Evolutionary conservation across 2,888 invertebrate genomes (phyloP).

Genomic region (Crossocerus cetratus): DNA sequence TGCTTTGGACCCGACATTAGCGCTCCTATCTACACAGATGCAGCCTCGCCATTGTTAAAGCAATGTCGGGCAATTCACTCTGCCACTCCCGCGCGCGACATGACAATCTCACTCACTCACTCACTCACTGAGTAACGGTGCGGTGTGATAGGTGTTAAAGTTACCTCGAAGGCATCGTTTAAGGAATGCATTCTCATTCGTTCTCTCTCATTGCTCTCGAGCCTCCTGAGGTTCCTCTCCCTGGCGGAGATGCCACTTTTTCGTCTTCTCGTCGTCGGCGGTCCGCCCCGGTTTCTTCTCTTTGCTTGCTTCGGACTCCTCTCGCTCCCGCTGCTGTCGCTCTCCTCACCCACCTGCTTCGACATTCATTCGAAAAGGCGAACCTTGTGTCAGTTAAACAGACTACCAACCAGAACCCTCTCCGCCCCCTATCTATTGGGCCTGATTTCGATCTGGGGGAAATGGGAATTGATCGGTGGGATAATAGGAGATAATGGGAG

Average conservation of each 20-base stretch:
- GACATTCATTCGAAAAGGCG: slow-evolving; percentile 3
- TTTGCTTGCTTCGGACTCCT: slow-evolving; percentile 75
- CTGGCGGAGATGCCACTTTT: slow-evolving; percentile 88
- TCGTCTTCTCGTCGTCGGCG: slow-evolving; percentile 79
- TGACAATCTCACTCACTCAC: background rate
- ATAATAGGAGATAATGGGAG: too few species aligned
- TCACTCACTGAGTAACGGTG: background rate
- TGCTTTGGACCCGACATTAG: slow-evolving; percentile 8
- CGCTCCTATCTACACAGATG: slow-evolving; percentile 2
- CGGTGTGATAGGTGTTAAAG: background rate
- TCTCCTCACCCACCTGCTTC: slow-evolving; percentile 75
- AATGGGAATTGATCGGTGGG: too few species aligned
- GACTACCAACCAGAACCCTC: too few species aligned
- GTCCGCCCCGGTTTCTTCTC: slow-evolving; percentile 72
- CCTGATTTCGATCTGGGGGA: too few species aligned
- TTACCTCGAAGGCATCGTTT: slow-evolving; percentile 93
- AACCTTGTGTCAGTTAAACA: too few species aligned
- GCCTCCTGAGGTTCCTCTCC: slow-evolving; percentile 89
- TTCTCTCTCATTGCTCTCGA: slow-evolving; percentile 95
- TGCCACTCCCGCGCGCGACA: background rate
- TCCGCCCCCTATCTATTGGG: too few species aligned
- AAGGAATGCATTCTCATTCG: slow-evolving; percentile 95
- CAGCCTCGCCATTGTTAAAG: slow-evolving; percentile 4
- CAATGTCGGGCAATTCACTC: too few species aligned
- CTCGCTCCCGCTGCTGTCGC: slow-evolving; percentile 75